Conservation (phyloP, 2,888 invertebrate genomes). For the Rhingia rostrata region DNA sequence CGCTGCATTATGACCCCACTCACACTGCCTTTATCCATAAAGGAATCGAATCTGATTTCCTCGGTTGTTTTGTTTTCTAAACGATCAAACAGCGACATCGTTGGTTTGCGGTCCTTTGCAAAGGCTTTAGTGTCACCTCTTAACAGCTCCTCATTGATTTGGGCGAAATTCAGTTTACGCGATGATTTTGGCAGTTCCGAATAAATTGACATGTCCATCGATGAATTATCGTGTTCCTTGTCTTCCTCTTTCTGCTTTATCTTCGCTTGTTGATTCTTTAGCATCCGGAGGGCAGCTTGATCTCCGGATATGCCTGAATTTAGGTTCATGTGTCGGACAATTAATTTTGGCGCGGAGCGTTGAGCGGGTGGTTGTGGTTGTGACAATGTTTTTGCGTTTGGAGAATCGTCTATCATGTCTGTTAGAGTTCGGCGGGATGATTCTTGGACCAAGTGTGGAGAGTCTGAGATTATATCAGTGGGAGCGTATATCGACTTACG, state of each 20-base stretch:
- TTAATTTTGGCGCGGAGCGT: constrained; percentile 2
- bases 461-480: neutral
- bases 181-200: neutral
- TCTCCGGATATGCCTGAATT: constrained; percentile 1
- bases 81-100: constrained; percentile 19
- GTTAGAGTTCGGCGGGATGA: neutral
- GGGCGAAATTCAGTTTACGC: neutral
- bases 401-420: neutral
- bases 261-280: constrained; percentile 6
- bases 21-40: constrained; percentile 5
- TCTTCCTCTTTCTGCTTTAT: neutral
- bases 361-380: neutral
- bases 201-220: constrained; percentile 11
- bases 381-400: neutral
- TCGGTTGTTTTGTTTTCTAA: neutral
- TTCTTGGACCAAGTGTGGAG: neutral
- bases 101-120: constrained; percentile 1
- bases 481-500: neutral
- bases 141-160: constrained; percentile 40
- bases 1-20: neutral
- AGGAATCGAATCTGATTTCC: neutral
- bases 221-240: constrained; percentile 1
- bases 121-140: constrained; percentile 5
- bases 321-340: constrained; percentile 30
- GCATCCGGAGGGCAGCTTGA: neutral